Evolutionary conservation across 2,113 vertebrate species (phyloP).

Genomic region (Pterophyllum scalare): DNA sequence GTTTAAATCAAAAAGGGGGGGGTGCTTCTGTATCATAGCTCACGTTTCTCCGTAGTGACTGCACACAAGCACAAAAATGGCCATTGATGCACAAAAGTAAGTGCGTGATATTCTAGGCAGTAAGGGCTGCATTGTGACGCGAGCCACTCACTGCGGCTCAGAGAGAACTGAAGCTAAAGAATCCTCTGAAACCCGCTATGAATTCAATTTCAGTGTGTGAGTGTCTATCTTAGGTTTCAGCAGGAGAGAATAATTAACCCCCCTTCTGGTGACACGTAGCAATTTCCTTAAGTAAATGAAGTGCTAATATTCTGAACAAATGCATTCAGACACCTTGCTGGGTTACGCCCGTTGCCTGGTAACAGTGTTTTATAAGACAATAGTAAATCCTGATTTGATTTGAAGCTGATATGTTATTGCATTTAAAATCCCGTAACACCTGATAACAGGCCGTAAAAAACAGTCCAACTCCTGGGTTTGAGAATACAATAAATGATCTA

Average conservation of each 20-base stretch:
- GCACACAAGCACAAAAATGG: slow-evolving; percentile 28
- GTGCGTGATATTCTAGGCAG: slow-evolving; percentile 33
- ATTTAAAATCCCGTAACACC: slow-evolving; percentile 39
- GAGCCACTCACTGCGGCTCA: slow-evolving; percentile 18
- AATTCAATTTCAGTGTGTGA: slow-evolving; percentile 38
- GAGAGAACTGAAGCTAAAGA: slow-evolving; percentile 33
- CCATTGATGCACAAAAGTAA: slow-evolving; percentile 11
- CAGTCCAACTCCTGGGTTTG: not conserved
- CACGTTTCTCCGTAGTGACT: slow-evolving; percentile 20
- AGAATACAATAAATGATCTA: not conserved
- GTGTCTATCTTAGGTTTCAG: slow-evolving; percentile 27
- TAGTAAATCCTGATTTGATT: slow-evolving; percentile 37
- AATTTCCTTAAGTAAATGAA: slow-evolving; percentile 69
- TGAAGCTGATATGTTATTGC: not conserved
- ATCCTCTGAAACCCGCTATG: slow-evolving; percentile 19
- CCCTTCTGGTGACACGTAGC: slow-evolving; percentile 41
- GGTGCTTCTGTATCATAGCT: not conserved
- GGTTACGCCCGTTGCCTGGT: slow-evolving; percentile 61
- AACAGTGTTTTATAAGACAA: slow-evolving; percentile 46
- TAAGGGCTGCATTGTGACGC: slow-evolving; percentile 17
- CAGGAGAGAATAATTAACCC: slow-evolving; percentile 57
- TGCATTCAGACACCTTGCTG: slow-evolving; percentile 34
- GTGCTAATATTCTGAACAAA: slow-evolving; percentile 56
- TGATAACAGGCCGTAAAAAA: not conserved
- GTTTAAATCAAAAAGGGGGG: not conserved